A percentile compares a stretch with the other conserved stretches of the same genome.
These are phyloP conservation scores for Blomia tropicalis DNA, from an alignment of 2,888 invertebrate species.

Conservation along the genomic window DNA sequence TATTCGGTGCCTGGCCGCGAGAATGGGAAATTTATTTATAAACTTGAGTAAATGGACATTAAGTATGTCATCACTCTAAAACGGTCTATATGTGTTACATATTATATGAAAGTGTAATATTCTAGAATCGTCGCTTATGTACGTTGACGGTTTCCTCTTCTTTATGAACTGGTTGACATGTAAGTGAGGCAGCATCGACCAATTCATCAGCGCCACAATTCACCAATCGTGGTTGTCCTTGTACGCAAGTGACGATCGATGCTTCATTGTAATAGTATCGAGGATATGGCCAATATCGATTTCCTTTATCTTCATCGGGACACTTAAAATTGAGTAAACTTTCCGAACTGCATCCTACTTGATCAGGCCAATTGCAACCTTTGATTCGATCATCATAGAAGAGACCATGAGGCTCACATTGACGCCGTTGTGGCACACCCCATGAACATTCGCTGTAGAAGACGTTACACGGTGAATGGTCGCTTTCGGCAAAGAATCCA, in stretches of 20 bases:
- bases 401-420: constrained; percentile 62
- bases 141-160: background rate
- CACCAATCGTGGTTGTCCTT: constrained; percentile 69
- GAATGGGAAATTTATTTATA: background rate
- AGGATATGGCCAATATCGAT: constrained; percentile 78
- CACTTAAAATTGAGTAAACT: constrained; percentile 74
- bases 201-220: constrained; percentile 49
- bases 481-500: constrained; percentile 64
- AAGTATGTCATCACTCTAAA: background rate
- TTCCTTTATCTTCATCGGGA: constrained; percentile 68
- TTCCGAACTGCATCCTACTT: constrained; percentile 71
- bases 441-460: constrained; percentile 69
- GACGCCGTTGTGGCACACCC: constrained; percentile 51
- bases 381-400: constrained; percentile 74
- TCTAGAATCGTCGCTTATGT: background rate
- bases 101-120: too few relatives aligned
- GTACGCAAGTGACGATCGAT: constrained; percentile 77
- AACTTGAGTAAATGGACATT: background rate
- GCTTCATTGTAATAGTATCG: constrained; percentile 74
- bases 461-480: constrained; percentile 54
- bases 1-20: too few relatives aligned
- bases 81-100: background rate
- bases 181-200: constrained; percentile 22
- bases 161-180: constrained; percentile 21
- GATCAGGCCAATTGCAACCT: constrained; percentile 84